Base-by-base conservation (phyloP, 2,113 vertebrate genomes). In the Tamias sibiricus region DNA sequence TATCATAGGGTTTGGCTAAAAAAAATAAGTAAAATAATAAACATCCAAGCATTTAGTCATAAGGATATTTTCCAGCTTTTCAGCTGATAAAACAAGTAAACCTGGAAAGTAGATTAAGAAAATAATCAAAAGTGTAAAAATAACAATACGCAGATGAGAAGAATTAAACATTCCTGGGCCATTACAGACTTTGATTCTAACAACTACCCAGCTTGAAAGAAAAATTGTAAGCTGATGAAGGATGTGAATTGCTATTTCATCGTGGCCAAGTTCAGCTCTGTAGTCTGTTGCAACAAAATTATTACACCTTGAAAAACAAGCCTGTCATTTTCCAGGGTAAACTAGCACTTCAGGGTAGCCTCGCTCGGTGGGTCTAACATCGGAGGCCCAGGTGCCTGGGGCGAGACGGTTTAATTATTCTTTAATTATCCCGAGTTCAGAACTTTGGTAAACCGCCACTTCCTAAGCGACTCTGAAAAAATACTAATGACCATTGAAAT, bases 41-140 rank as follows among this genome's bases (percentile, higher is more conserved):
- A 98, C 85, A 97, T 85, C 30, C 94, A 97, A 76, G 93, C 97
- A 97, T 98, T 98, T 97, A 97, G 87, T 91, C 94, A 91, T 93
- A 97, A 98, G 92, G 94, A 95, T 96, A 96, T 97, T 98, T 98
- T 98, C 96, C 98, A 98, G 77, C 87, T 96, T 98, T 98, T 98
- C 97, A 98, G 95, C 95, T 98, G 96, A 98, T 98, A 98, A 98
- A 99, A 98, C 98, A 98, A 98, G 97, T 98, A 81, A 97, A 89
- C 74, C 92, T 97, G 94, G 95, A 98, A 98, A 98, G 96, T 66
- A 97, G 96, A 98, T 98, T 98, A 96, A 96, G 97, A 98, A 94
- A 98, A 96, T 77, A 98, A 98, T 95, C 95, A 97, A 97, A 97
- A 95, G 86, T 59, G 95, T 80, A 98, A 98, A 98, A 98, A 95